A percentile compares a stretch with the other conserved stretches of the same genome.
Conservation (phyloP, 2,797 vertebrate species). For the Lutjanus argentimaculatus region DNA sequence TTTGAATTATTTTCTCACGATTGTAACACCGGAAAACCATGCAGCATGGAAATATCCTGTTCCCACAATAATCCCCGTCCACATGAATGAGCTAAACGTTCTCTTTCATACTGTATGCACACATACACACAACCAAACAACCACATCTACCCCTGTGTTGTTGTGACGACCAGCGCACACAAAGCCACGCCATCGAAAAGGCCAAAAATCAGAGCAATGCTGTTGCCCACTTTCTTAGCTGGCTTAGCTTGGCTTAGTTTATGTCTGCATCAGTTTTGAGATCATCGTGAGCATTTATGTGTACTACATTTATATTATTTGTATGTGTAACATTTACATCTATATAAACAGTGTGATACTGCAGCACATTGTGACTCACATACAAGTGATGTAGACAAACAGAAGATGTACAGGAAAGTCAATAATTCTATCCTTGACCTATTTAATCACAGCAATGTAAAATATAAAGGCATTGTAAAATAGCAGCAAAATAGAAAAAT, state of each 20-base stretch:
- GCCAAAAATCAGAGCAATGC: constrained; percentile 7
- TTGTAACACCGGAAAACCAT: too few species aligned
- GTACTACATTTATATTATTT: neutral
- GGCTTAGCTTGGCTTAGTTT: neutral
- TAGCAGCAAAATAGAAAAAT: neutral
- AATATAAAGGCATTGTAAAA: neutral
- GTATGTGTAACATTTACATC: neutral
- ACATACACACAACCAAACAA: neutral
- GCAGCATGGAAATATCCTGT: neutral
- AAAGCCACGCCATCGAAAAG: constrained; percentile 15
- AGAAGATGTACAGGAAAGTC: neutral
- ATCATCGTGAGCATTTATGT: neutral
- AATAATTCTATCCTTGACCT: neutral
- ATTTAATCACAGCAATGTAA: neutral
- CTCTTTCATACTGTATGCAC: neutral
- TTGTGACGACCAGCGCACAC: constrained; percentile 41
- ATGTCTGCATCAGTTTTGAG: neutral
- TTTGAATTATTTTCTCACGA: neutral
- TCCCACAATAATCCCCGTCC: constrained; percentile 12
- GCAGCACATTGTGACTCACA: constrained; percentile 4
- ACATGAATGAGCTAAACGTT: constrained; percentile 3
- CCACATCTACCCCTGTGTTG: constrained; percentile 35
- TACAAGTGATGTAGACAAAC: neutral
- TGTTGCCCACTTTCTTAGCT: neutral
- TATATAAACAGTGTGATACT: neutral